Conservation (phyloP, 2,797 vertebrate genomes). For the Schizopygopsis pylzovi region DNA sequence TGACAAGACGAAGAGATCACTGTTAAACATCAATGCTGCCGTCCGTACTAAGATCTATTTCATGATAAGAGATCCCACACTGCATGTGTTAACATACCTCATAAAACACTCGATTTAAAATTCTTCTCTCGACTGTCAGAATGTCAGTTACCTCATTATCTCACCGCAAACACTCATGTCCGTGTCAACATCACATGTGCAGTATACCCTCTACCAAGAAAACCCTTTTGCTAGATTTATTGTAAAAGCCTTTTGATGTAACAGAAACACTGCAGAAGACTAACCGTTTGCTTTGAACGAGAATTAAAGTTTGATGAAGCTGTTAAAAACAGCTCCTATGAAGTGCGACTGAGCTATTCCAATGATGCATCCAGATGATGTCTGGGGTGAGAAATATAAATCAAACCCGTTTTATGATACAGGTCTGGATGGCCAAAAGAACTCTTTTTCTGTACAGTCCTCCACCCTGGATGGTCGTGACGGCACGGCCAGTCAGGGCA, state of each 20-base stretch:
- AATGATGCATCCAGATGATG: constrained; percentile 17
- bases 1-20: not conserved
- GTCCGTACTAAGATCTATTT: not conserved
- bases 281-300: not conserved
- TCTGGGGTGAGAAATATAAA: constrained; percentile 17
- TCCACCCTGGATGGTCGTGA: constrained; percentile 1
- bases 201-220: constrained; percentile 23
- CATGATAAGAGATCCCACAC: not conserved
- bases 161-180: constrained; percentile 55
- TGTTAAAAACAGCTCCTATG: constrained; percentile 62
- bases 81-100: not conserved
- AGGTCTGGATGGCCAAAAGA: not conserved
- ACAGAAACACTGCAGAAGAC: constrained; percentile 48
- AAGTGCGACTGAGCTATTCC: constrained; percentile 64
- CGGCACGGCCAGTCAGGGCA: constrained; percentile 40
- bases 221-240: constrained; percentile 35
- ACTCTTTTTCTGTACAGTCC: constrained; percentile 28
- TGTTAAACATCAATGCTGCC: not conserved
- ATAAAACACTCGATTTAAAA: not conserved
- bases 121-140: not conserved
- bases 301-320: constrained; percentile 25
- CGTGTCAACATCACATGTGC: constrained; percentile 34
- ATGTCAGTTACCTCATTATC: constrained; percentile 36
- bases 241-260: constrained; percentile 78
- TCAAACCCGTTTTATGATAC: not conserved